phyloP scores from a whole-genome alignment of 2,113 vertebrate genomes.

The Acrocephalus arundinaceus region DNA sequence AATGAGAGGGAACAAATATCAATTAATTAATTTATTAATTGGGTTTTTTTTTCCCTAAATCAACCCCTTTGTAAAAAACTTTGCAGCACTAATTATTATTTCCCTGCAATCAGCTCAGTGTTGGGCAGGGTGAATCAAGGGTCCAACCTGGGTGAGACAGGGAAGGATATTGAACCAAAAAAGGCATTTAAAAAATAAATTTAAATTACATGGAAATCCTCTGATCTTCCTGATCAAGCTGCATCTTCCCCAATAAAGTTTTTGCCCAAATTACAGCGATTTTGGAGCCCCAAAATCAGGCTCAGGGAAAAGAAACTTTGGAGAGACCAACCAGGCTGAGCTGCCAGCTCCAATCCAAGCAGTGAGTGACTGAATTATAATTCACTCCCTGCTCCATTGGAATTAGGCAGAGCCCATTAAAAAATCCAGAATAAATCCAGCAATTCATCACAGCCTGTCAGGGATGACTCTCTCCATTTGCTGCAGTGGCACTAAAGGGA shows the following conservation, averaged over 20 bases:
- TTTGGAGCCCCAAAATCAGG: neutral
- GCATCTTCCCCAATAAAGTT: too few species aligned
- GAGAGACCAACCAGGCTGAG: conserved; percentile 70
- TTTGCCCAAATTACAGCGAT: neutral
- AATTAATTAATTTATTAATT: neutral
- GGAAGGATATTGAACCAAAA: neutral
- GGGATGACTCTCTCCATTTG: conserved; percentile 84
- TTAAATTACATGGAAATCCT: neutral
- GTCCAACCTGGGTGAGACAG: neutral
- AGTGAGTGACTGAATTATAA: conserved; percentile 92
- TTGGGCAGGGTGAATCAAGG: neutral
- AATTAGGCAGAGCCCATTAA: conserved; percentile 96
- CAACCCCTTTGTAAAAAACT: neutral
- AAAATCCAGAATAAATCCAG: conserved; percentile 91
- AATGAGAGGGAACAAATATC: neutral
- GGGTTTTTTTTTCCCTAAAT: neutral
- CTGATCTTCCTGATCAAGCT: neutral
- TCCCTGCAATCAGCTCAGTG: neutral
- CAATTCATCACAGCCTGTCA: conserved; percentile 95
- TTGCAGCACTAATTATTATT: neutral
- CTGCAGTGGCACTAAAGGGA: conserved; percentile 61
- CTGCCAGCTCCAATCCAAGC: conserved; percentile 12
- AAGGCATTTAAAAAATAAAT: neutral
- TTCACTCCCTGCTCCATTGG: conserved; percentile 90
- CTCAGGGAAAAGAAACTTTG: conserved; percentile 36